These are phyloP conservation scores for Rhyacophila brunnea DNA, from an alignment of 1,140 invertebrate genomes.

Conservation along the genomic window DNA sequence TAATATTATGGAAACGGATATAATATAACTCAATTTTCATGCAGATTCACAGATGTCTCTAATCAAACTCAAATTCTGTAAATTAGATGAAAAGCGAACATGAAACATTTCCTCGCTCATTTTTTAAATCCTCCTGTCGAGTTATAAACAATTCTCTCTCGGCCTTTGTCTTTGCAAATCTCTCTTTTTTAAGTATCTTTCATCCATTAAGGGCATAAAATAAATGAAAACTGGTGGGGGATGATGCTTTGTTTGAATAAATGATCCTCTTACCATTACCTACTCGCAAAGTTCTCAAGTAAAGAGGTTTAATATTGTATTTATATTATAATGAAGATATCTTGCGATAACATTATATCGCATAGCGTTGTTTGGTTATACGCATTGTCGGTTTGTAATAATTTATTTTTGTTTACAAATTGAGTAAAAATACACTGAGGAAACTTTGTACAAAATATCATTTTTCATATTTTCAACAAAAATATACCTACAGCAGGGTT, in stretches of 20 bases:
- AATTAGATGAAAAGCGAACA: too few species aligned
- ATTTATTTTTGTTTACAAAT: too few species aligned
- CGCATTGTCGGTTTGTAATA: too few species aligned
- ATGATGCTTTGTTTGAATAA: conserved; percentile 26
- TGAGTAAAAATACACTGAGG: too few species aligned
- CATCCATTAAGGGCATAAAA: conserved; percentile 28
- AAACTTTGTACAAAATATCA: too few species aligned
- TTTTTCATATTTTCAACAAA: too few species aligned
- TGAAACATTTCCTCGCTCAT: not conserved
- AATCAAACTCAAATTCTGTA: too few species aligned
- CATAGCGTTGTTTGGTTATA: too few species aligned
- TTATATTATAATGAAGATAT: not conserved
- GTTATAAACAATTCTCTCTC: not conserved
- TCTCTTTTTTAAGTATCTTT: conserved; percentile 26
- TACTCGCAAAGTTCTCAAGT: conserved; percentile 12
- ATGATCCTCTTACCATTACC: conserved; percentile 28
- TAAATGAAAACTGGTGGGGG: conserved; percentile 28
- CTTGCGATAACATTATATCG: not conserved
- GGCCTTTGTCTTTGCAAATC: conserved; percentile 25
- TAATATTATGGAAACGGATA: too few species aligned
- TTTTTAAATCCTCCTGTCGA: not conserved
- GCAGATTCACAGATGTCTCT: too few species aligned
- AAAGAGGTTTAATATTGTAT: conserved; percentile 18
- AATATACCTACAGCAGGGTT: too few species aligned
- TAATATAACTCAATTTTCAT: too few species aligned